A percentile compares a stretch with the other conserved stretches of the same genome.
These are phyloP conservation scores for Sebastes taczanowskii DNA, from an alignment of 2,797 vertebrate species.

Conservation along the genomic window DNA sequence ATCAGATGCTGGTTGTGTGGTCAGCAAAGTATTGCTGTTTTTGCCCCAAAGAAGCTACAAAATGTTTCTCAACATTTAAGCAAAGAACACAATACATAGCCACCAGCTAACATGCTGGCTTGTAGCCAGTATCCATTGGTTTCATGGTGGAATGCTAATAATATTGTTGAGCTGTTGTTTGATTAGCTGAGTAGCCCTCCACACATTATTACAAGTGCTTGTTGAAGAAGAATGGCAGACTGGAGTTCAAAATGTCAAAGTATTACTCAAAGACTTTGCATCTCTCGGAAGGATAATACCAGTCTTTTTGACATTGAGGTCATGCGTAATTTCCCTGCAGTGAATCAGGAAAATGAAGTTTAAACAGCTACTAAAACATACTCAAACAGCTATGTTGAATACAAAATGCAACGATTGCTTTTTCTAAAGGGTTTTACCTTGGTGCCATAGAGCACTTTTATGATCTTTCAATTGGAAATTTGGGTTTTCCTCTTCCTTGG, in stretches of 20 bases:
- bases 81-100: neutral
- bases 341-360: conserved; percentile 13
- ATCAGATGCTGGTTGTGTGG: neutral
- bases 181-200: conserved; percentile 19
- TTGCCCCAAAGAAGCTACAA: conserved; percentile 9
- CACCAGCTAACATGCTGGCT: neutral
- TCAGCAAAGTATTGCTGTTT: neutral
- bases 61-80: neutral
- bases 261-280: conserved; percentile 50
- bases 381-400: neutral
- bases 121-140: conserved; percentile 7
- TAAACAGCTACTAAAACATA: neutral
- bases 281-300: conserved; percentile 46
- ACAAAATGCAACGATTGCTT: neutral
- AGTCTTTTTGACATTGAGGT: conserved; percentile 52
- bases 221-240: conserved; percentile 44
- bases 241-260: conserved; percentile 60
- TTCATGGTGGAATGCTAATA: conserved; percentile 43
- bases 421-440: neutral
- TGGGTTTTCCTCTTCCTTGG: neutral
- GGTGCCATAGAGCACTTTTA: neutral
- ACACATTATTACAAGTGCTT: conserved; percentile 30
- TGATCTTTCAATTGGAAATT: neutral
- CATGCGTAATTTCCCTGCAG: conserved; percentile 38
- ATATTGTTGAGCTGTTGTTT: conserved; percentile 18